Evolutionary conservation across 2,797 vertebrate species (phyloP).

Genomic region (Pogoniulus pusillus): DNA sequence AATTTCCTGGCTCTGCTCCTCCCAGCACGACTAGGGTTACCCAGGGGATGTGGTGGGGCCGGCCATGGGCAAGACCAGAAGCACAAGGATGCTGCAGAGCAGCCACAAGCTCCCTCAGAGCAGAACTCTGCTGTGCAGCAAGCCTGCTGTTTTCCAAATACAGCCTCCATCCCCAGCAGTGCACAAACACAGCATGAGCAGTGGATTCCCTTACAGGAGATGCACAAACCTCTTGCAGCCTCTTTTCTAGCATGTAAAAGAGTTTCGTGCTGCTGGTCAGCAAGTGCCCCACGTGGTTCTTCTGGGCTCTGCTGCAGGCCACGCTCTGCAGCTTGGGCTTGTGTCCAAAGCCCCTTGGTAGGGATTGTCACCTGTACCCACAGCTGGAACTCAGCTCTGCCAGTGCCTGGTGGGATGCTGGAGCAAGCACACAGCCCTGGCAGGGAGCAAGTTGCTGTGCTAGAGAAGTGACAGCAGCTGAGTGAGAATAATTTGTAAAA

Average conservation of each 20-base stretch:
- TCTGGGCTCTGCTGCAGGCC: no score
- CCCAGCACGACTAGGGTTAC: background rate
- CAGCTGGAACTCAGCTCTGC: background rate
- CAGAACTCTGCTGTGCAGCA: background rate
- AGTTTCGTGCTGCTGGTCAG: background rate
- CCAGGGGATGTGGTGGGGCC: background rate
- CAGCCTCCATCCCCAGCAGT: background rate
- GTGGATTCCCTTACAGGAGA: background rate
- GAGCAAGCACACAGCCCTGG: background rate
- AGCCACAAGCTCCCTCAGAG: background rate
- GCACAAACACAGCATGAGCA: accelerated
- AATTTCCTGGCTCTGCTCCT: background rate
- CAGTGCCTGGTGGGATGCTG: background rate
- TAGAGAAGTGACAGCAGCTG: background rate
- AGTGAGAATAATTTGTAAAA: accelerated
- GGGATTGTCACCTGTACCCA: background rate
- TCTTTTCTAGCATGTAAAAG: background rate
- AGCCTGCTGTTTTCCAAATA: background rate
- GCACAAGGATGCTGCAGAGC: background rate
- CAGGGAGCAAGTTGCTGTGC: background rate
- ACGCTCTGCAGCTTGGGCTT: background rate
- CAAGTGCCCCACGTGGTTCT: background rate
- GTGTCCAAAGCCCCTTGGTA: accelerated
- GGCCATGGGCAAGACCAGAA: background rate
- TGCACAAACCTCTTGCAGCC: background rate